Evolutionary conservation across 1,140 invertebrate species (phyloP).

Genomic region (Drosophila yakuba): DNA sequence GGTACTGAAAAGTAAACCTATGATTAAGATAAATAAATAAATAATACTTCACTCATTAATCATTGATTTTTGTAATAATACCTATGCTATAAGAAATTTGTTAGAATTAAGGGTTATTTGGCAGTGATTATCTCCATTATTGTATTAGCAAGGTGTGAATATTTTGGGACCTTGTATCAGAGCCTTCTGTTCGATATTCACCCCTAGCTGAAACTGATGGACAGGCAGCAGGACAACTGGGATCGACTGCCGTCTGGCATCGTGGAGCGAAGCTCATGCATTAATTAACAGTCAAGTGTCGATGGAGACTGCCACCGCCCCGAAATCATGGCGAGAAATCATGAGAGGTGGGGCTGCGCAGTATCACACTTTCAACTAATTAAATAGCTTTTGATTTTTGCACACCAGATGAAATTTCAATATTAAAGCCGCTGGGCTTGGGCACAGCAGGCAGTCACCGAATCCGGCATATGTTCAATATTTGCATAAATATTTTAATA

Average conservation of each 20-base stretch:
- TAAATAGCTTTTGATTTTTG: constrained; percentile 82
- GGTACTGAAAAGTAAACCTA: too few relatives aligned
- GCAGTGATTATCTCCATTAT: background rate
- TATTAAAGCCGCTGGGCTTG: constrained; percentile 57
- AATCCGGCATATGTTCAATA: constrained; percentile 75
- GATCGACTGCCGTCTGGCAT: constrained; percentile 55
- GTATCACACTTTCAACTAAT: constrained; percentile 81
- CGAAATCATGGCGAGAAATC: background rate
- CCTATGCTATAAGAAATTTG: too few relatives aligned
- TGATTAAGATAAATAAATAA: too few relatives aligned
- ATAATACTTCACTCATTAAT: too few relatives aligned
- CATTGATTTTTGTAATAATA: too few relatives aligned
- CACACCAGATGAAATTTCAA: constrained; percentile 44
- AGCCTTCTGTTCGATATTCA: background rate
- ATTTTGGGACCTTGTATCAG: background rate
- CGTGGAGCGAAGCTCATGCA: constrained; percentile 65
- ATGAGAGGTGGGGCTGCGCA: constrained; percentile 11
- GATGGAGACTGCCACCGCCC: constrained; percentile 36
- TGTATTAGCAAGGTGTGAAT: background rate
- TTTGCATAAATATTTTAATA: constrained; percentile 83
- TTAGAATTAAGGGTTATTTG: too few relatives aligned
- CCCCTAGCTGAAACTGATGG: constrained; percentile 11
- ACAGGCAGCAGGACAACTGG: constrained; percentile 42
- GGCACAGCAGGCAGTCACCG: constrained; percentile 28
- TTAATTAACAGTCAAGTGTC: constrained; percentile 83